These are phyloP conservation scores for Neoniphon sammara DNA, from an alignment of 2,797 vertebrate genomes.

Conservation along the genomic window DNA sequence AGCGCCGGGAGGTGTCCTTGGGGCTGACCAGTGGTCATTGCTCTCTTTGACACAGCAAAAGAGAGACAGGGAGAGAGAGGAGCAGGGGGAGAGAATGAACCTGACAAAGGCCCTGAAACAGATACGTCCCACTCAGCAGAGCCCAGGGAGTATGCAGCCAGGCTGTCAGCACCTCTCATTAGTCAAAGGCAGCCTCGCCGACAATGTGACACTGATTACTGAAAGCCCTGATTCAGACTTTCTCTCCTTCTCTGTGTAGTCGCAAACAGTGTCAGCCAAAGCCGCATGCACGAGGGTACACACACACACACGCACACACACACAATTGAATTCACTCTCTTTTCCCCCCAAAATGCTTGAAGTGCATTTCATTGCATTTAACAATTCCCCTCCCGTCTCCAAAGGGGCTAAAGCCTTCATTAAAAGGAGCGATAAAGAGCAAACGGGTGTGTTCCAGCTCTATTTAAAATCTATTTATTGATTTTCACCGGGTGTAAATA, in stretches of 20 bases:
- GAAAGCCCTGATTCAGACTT: constrained; percentile 83
- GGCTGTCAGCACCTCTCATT: constrained; percentile 87
- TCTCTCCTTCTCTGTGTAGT: constrained; percentile 70
- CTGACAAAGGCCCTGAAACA: constrained; percentile 82
- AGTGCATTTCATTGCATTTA: constrained; percentile 73
- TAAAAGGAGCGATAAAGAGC: constrained; percentile 72
- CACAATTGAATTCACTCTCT: constrained; percentile 35
- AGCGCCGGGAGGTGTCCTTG: constrained; percentile 82
- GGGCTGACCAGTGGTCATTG: constrained; percentile 84
- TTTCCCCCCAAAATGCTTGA: constrained; percentile 64
- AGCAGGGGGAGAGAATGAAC: constrained; percentile 54
- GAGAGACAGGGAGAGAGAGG: constrained; percentile 57
- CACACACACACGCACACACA: constrained; percentile 9
- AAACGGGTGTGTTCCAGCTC: constrained; percentile 61
- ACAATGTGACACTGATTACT: constrained; percentile 86
- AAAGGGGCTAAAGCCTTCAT: constrained; percentile 63
- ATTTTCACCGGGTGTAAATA: constrained; percentile 69
- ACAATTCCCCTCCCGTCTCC: constrained; percentile 55
- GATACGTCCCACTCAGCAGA: constrained; percentile 84
- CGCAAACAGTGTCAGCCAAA: constrained; percentile 74
- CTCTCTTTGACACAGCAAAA: constrained; percentile 75
- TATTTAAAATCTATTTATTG: constrained; percentile 77
- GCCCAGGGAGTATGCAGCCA: constrained; percentile 78
- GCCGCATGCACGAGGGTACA: constrained; percentile 40
- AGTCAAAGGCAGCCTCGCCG: constrained; percentile 84